Base-by-base conservation (phyloP, 1,140 invertebrate species). In the Caerostris darwini region DNA sequence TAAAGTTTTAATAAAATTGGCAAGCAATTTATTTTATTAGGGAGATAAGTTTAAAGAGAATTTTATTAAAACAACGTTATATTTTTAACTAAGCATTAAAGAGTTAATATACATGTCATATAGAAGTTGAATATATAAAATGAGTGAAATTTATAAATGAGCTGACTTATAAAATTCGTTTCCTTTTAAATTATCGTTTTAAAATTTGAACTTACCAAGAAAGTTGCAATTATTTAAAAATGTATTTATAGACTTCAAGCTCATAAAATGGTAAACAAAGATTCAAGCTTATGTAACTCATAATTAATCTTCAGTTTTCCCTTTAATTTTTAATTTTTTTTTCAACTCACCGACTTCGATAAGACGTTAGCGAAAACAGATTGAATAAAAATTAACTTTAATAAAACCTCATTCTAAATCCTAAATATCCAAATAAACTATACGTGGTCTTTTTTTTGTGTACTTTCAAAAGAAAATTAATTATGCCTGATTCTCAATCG, bases 331-430 rank as follows among this genome's bases (percentile, higher is more conserved):
- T 69, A 12, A 77, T 77, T 50, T 77, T 77, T 50, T 34, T 53
- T n/a, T 34, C 56, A 58, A 50, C 19, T 85, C 3, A 58, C n/a
- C 7, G 50, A 19, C 34, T 85, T 19, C 14, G 82, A 85, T n/a
- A 34, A 54, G 57, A 54, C 82, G 6, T 17, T 19, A 12, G 19
- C 34, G 5, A 77, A 77, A 53, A 50, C 19, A 85, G 57, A 85
- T 85, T 85, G 83, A 85, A 85, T 85, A 85, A 58, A 85, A 85
- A 85, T 85, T 85, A 85, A 58, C 57, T 57, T 34, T 85, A 85
- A 85, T 59, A 85, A 85, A 85, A 59, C 7, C 17, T 58, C 50
- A 3, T 19, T 59, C 19, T 56, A 58, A 19, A 58, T 7, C 83
- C 56, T 85, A 85, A 85, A 85, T 85, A 34, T 85, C 83, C 7